Evolutionary conservation across 2,888 invertebrate genomes (phyloP), one percentile per base, ranked within the genome.

Genomic region (Yponomeuta malinellus): DNA sequence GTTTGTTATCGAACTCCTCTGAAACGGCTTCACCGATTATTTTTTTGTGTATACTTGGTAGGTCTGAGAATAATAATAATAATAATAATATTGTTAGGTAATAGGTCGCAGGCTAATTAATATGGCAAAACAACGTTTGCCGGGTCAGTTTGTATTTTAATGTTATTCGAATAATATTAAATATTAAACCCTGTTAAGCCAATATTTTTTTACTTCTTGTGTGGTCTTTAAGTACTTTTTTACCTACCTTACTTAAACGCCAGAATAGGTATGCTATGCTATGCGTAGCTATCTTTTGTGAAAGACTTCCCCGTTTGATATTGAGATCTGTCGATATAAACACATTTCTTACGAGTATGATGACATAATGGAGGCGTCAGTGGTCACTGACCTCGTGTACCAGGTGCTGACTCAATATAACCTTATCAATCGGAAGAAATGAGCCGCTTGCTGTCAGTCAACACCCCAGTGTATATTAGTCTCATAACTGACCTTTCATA

Each of bases 391-490:
- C 84, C 87, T 37, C 65, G 48, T 52, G 74, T 70, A 78, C 90
- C 91, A 91, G 91, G 91, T 90, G 90, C 77, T 15, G 52, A 59
- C 52, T 76, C 84, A 83, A 85, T 82, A 82, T 12, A 15, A 63
- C 63, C 79, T 87, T 87, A 87, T 87, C 87, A 83, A 85, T 82
- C 85, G 84, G 87, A 87, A 88, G 89, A 90, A 88, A 88, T 87
- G 78, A 81, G 78, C 78, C 83, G 79, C 81, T 81, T 80, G 81
- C 79, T 80, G 82, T 83, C 85, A 83, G 83, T 83, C 83, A 80
- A 78, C 75, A 76, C 76, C 80, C 79, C 9, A 23, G 37, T 67
- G 37, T 67, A 31, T 31, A 31, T 31, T 29, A n/a, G 29, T 9
- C 29, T 29, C 78, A 77, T 78, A 82, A 87, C 90, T 89, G 89